These are phyloP conservation scores for Rhinogobio ventralis DNA, from an alignment of 2,797 vertebrate genomes.

Conservation along the genomic window DNA sequence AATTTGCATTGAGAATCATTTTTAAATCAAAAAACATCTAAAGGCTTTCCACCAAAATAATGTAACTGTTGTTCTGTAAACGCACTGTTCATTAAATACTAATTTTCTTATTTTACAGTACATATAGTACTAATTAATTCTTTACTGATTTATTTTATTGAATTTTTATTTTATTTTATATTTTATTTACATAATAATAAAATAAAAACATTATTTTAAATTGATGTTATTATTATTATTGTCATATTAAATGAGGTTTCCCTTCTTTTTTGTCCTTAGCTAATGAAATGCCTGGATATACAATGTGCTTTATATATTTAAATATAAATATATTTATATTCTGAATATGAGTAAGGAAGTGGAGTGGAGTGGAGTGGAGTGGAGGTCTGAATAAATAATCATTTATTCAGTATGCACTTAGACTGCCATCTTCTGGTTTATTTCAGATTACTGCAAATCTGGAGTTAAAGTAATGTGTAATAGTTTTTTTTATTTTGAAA, in stretches of 20 bases:
- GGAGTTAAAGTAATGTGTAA: background rate
- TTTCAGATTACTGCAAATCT: background rate
- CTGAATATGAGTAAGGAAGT: background rate
- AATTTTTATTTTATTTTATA: background rate
- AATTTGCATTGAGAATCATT: background rate
- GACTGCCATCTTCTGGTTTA: constrained; percentile 48
- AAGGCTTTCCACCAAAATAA: background rate
- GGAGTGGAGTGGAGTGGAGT: background rate
- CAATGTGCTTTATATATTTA: background rate
- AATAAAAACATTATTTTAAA: background rate
- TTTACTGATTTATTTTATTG: background rate
- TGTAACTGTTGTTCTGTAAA: background rate
- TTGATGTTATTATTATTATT: background rate
- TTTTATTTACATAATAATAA: background rate
- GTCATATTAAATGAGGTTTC: background rate
- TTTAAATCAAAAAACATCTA: background rate
- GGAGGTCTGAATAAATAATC: background rate
- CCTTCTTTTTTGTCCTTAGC: background rate
- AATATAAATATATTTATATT: background rate
- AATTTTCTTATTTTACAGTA: background rate
- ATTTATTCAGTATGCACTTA: constrained; percentile 8
- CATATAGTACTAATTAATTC: background rate
- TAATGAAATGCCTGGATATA: background rate
- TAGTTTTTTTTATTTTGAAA: background rate
- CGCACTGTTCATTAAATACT: background rate